Conservation (phyloP, 2,888 invertebrate species). For the Cerastoderma edule region DNA sequence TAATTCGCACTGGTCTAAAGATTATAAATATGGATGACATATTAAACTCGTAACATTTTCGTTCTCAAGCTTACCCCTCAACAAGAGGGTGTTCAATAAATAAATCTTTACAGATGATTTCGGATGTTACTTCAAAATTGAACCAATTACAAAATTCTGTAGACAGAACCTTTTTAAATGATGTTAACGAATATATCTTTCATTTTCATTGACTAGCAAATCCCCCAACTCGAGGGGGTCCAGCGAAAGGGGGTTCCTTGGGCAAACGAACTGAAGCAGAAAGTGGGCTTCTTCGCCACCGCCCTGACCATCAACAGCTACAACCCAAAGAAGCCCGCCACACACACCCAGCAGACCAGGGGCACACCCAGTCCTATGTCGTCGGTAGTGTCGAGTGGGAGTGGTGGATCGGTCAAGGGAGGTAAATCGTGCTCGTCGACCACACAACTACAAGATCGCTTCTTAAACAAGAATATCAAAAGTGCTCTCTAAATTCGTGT, state of each 20-base stretch:
- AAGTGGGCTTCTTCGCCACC: conserved; percentile 45
- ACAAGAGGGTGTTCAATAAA: no score
- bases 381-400: conserved; percentile 13
- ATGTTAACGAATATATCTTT: neutral
- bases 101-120: no score
- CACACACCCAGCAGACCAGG: neutral
- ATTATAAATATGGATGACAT: no score
- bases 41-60: no score
- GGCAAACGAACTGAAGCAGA: conserved; percentile 19
- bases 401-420: conserved; percentile 14
- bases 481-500: conserved; percentile 23
- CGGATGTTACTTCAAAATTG: no score
- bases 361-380: conserved; percentile 2
- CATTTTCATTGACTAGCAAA: conserved; percentile 2
- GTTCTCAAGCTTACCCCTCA: no score
- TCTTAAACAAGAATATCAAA: conserved; percentile 41
- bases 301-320: conserved; percentile 51
- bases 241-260: conserved; percentile 14
- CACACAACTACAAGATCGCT: neutral
- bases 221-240: conserved; percentile 7
- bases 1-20: no score
- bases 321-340: conserved; percentile 33
- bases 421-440: neutral
- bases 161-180: neutral
- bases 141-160: no score